phyloP scores from a whole-genome alignment of 2,888 invertebrate species.

The Dioctria rufipes region DNA sequence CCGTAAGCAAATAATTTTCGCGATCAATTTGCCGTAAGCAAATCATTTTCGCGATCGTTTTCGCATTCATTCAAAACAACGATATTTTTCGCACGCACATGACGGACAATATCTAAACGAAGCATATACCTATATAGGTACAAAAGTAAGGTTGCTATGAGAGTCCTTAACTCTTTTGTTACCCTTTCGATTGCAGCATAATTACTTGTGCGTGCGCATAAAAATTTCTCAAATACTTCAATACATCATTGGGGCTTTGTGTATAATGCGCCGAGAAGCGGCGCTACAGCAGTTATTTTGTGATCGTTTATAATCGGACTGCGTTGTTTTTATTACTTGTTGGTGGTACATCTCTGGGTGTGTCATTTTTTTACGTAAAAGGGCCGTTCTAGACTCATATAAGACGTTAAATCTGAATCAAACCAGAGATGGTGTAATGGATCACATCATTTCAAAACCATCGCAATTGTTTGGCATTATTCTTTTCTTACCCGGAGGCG shows the following conservation, averaged over 20 bases:
- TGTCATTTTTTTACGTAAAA: constrained; percentile 53
- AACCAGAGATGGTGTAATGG: constrained; percentile 25
- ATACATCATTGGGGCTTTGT: constrained; percentile 5
- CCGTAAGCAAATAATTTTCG: constrained; percentile 23
- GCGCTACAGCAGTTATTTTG: background rate
- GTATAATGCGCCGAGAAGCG: background rate
- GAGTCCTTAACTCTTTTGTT: constrained; percentile 1
- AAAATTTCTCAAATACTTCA: constrained; percentile 41
- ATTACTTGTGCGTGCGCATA: constrained; percentile 54
- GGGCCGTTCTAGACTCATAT: constrained; percentile 29
- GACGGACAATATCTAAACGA: background rate
- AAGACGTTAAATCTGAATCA: constrained; percentile 13
- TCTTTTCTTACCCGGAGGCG: constrained; percentile 25
- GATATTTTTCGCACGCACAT: constrained; percentile 21
- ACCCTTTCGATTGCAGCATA: constrained; percentile 28
- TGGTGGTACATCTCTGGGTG: constrained; percentile 43
- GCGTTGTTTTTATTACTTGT: constrained; percentile 51
- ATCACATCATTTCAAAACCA: constrained; percentile 36
- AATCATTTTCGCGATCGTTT: constrained; percentile 13
- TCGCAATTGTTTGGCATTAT: constrained; percentile 48
- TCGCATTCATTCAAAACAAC: background rate
- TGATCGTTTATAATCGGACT: constrained; percentile 35
- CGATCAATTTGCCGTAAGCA: background rate
- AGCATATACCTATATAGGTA: too few species aligned
- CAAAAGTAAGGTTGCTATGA: background rate